Evolutionary conservation across 2,888 invertebrate genomes (phyloP), one percentile per base, ranked within the genome.

Genomic region (Xanthorhoe designata): DNA sequence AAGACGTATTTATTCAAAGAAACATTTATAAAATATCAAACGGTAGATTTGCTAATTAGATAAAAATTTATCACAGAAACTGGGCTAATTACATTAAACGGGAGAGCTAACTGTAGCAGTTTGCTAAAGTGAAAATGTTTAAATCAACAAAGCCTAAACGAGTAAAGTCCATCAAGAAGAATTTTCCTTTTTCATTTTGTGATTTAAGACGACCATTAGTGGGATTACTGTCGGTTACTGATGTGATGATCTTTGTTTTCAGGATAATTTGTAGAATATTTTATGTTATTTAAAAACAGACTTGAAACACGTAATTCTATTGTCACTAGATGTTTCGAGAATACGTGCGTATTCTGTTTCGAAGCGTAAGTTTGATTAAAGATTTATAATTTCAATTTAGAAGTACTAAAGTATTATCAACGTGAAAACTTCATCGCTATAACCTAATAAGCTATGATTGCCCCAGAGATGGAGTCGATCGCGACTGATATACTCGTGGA

Each of bases 61-160:
- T 53, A 49, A 58, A 32, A 29, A 53, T 58, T 38, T 74, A 54
- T 69, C 71, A 65, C 53, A 54, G 61, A 71, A 72, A 65, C 55
- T 64, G 45, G 56, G 69, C 71, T 79, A 75, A 77, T 79, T 75
- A 75, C 62, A 69, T 79, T 74, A 73, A 69, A 66, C 66, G 67
- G 73, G 75, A 69, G 65, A 74, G 68, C 68, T 74, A 72, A 71
- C 69, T 74, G 73, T 64, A 66, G 71, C 70, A 75, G 70, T 74
- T 79, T 71, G 73, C 69, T 68, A 67, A 64, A 72, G 71, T 71
- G 45, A 60, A 42, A 57, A 52, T 29, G 52, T 45, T 51, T 45
- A 9, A 13, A 59, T 5, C 29, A 68, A 75, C 66, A 66, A 71
- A 71, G 67, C 56, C 64, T 61, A 59, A 80, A 74, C 62, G 56